Base-by-base conservation (phyloP, 2,797 vertebrate genomes). In the Ibycter americanus region DNA sequence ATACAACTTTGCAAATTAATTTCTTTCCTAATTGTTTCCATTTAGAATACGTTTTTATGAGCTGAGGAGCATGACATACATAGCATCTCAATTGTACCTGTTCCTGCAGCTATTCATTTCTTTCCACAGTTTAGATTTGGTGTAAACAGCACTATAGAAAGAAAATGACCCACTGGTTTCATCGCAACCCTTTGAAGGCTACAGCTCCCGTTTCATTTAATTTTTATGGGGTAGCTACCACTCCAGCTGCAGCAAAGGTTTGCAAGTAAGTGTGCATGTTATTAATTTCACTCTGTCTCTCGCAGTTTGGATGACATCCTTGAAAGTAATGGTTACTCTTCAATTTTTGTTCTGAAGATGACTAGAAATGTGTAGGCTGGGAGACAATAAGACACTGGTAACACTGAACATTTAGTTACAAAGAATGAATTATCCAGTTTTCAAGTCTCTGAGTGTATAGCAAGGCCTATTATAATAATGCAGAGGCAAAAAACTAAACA, bases 111-210 rank as follows among this genome's bases (percentile, higher is more conserved):
- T 94, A 0, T 68, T 65, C 8, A 8, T 85, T 76, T 77, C 27
- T 47, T 84, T 74, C 71, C 70, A 18, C 21, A 17, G 13, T 78
- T 92, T 44, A 96, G 95, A 10, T 49, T 91, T 89, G 67, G 20
- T 2, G 0, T 56, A 71, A 47, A 26, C 58, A 78, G 11, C 85
- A 4, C 16, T 73, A 14, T 34, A 77, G 61, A 49, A 66, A 70
- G 66, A 98, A 97, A 31, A 99, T 99, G 99, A 99, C 99, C 15
- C 99, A 99, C 78, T 99, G 99, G 99, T 99, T 99, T 98, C 99
- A 99, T 94, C 99, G 99, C 96, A 99, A 99, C 98, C 99, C 99
- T 15, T 94, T 99, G 85, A 99, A 99, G 98, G 99, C 99, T 34
- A 99, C 99, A 23, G 99, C 99, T 56, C 99, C 99, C 0, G 99